Evolutionary conservation across 2,888 invertebrate species (phyloP).

Genomic region (Drosophila mulleri): DNA sequence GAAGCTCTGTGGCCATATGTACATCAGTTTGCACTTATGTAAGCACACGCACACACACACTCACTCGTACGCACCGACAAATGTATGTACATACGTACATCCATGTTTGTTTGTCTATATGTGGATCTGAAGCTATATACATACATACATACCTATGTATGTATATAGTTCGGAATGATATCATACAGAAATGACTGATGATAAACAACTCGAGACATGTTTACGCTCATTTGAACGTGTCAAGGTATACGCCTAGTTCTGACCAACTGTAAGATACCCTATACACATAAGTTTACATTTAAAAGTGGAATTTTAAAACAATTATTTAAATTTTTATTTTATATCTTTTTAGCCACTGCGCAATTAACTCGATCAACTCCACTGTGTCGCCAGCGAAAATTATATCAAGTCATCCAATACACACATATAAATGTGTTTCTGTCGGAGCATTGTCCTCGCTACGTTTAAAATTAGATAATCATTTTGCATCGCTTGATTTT

Average conservation of each 20-base stretch:
- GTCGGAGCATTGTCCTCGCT: neutral
- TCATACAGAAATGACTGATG: conserved; percentile 10
- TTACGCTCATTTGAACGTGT: neutral
- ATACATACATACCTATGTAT: neutral
- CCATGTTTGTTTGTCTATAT: neutral
- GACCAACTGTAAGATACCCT: neutral
- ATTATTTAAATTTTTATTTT: no score
- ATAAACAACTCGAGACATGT: conserved; percentile 4
- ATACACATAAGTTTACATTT: neutral
- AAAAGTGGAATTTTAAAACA: neutral
- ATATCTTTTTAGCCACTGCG: no score
- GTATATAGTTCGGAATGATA: conserved; percentile 11
- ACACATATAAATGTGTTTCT: no score
- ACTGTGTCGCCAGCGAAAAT: no score
- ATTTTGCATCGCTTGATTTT: neutral
- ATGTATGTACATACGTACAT: neutral
- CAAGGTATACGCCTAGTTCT: neutral
- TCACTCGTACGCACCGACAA: neutral
- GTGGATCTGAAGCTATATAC: conserved; percentile 6
- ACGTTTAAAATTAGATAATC: neutral
- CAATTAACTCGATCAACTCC: no score
- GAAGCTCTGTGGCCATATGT: conserved; percentile 3
- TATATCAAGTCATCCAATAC: neutral
- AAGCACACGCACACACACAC: neutral
- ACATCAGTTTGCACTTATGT: conserved; percentile 6